These are phyloP conservation scores for Perca schrenkii DNA, from an alignment of 2,113 vertebrate species.

Conservation along the genomic window DNA sequence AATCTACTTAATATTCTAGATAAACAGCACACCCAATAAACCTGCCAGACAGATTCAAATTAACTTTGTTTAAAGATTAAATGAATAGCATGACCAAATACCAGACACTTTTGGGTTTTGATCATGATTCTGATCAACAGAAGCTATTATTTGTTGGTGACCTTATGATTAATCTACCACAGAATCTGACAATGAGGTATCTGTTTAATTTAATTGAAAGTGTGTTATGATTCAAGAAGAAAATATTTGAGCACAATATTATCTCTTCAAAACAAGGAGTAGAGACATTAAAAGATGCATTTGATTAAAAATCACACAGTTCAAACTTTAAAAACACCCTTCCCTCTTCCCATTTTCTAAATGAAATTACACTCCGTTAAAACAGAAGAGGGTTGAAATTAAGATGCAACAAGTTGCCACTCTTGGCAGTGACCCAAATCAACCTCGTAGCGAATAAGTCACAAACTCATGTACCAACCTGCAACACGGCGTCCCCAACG, in stretches of 20 bases:
- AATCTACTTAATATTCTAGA: constrained; percentile 53
- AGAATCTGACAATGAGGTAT: neutral
- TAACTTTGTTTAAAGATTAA: constrained; percentile 37
- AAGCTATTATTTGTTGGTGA: neutral
- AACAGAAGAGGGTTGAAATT: constrained; percentile 48
- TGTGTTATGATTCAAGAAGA: neutral
- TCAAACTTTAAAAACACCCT: neutral
- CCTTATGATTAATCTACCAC: neutral
- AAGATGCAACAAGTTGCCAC: constrained; percentile 40
- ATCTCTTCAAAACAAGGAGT: neutral
- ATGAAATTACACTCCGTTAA: constrained; percentile 43
- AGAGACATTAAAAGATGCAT: neutral
- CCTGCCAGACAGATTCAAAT: constrained; percentile 56
- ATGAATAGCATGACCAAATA: constrained; percentile 35
- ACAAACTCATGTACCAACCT: constrained; percentile 86
- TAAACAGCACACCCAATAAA: constrained; percentile 58
- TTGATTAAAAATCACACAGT: constrained; percentile 1
- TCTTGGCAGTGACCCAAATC: constrained; percentile 44
- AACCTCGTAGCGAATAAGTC: constrained; percentile 38
- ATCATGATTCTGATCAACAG: constrained; percentile 14
- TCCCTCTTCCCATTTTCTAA: neutral
- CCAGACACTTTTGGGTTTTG: neutral
- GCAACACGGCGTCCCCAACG: constrained; percentile 92
- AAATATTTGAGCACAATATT: neutral
- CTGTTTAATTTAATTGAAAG: neutral